Conservation (phyloP, 2,113 vertebrate species). For the Gobiocypris rarus region DNA sequence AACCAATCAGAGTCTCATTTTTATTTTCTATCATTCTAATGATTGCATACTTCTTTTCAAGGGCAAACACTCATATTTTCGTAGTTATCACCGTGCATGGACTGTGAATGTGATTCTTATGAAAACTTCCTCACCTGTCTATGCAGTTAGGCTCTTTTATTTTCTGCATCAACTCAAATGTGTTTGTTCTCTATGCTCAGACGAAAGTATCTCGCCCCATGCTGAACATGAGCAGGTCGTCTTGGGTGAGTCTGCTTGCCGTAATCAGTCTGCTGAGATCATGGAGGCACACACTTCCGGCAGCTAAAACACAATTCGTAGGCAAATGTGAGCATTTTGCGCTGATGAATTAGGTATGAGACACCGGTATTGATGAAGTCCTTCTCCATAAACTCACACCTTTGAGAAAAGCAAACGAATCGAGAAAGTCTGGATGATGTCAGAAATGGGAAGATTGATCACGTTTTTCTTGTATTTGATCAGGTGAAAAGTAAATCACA, state of each 20-base stretch:
- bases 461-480: neutral
- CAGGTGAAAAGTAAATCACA: neutral
- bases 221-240: neutral
- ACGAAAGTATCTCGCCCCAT: neutral
- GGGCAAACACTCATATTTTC: neutral
- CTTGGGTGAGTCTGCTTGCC: constrained; percentile 11
- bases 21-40: neutral
- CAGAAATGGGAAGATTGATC: neutral
- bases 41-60: neutral
- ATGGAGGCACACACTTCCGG: neutral
- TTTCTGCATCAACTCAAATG: neutral
- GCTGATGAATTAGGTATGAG: no score
- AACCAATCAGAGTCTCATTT: no score
- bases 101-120: neutral
- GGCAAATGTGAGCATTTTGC: constrained; percentile 49
- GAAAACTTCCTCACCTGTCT: neutral
- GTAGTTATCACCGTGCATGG: neutral
- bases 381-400: constrained; percentile 46
- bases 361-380: constrained; percentile 43
- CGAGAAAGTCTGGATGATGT: constrained; percentile 1
- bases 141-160: neutral
- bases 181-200: neutral
- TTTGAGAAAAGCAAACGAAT: constrained; percentile 31
- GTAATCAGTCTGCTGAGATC: constrained; percentile 8
- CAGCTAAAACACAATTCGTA: constrained; percentile 37